A percentile compares a stretch with the other conserved stretches of the same genome.
Evolutionary conservation across 1,140 invertebrate species (phyloP).

Genomic region (Halesus radiatus): DNA sequence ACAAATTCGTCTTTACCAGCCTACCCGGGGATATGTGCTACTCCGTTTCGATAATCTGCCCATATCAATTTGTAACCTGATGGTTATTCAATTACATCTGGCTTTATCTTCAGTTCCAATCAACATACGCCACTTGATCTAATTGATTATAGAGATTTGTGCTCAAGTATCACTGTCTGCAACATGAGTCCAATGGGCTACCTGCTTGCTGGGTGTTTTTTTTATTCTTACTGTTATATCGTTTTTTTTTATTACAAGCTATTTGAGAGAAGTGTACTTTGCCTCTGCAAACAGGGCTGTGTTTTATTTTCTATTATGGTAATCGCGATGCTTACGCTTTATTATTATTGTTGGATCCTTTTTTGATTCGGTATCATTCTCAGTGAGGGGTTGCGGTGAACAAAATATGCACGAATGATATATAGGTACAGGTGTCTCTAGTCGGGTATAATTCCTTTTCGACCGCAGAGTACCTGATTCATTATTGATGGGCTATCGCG

Average conservation of each 20-base stretch:
- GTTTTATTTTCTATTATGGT: slow-evolving; percentile 14
- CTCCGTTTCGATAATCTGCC: slow-evolving; percentile 6
- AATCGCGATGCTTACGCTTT: neutral
- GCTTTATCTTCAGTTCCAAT: neutral
- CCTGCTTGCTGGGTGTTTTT: no score
- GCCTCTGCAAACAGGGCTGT: neutral
- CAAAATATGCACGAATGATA: slow-evolving; percentile 13
- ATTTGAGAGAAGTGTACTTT: no score
- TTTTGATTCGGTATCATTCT: neutral
- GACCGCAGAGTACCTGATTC: slow-evolving; percentile 23
- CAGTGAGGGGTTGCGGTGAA: slow-evolving; percentile 14
- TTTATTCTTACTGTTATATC: no score
- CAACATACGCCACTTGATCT: neutral
- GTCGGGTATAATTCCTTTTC: slow-evolving; percentile 5
- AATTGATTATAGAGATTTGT: slow-evolving; percentile 1
- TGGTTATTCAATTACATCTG: slow-evolving; percentile 7
- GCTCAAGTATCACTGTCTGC: neutral
- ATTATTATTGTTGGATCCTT: neutral
- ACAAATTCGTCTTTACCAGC: neutral
- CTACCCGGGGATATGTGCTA: slow-evolving; percentile 5
- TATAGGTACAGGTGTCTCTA: neutral
- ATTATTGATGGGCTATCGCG: slow-evolving; percentile 2
- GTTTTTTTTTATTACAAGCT: no score
- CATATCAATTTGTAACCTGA: neutral
- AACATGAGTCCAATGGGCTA: no score